Evolutionary conservation across 1,140 invertebrate genomes (phyloP).

Genomic region (Bombus fervidus): DNA sequence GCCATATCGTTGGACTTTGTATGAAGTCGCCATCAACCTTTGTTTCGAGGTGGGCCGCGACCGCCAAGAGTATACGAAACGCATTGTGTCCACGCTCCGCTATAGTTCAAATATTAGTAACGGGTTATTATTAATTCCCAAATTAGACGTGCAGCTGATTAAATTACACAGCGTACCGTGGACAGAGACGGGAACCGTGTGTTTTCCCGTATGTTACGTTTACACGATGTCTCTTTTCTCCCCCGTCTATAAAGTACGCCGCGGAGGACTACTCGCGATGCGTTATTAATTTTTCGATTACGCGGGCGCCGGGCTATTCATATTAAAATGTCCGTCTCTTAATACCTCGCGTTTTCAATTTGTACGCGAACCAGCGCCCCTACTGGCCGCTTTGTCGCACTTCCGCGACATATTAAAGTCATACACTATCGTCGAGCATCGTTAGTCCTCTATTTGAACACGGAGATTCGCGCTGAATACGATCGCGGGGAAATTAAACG

Average conservation of each 20-base stretch:
- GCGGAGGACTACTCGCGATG: conserved; percentile 1
- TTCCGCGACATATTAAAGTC: conserved; percentile 27
- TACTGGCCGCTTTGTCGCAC: not conserved
- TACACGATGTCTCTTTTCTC: not conserved
- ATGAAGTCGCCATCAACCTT: conserved; percentile 63
- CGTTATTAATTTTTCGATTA: conserved; percentile 47
- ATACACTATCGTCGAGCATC: conserved; percentile 2
- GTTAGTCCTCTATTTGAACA: not conserved
- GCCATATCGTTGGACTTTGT: conserved; percentile 40
- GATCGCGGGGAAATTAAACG: not conserved
- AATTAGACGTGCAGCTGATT: conserved; percentile 43
- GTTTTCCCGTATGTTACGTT: not conserved
- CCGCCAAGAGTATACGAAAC: not conserved
- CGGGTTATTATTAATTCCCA: conserved; percentile 49
- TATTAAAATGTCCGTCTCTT: conserved; percentile 26
- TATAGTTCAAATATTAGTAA: conserved; percentile 52
- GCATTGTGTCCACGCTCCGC: not conserved
- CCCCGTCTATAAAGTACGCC: not conserved
- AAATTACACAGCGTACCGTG: conserved; percentile 20
- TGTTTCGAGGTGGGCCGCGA: conserved; percentile 37
- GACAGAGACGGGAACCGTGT: no score
- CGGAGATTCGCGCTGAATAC: not conserved
- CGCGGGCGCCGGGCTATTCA: not conserved
- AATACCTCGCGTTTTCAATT: conserved; percentile 27
- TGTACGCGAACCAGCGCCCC: not conserved